Conservation (phyloP, 1,140 invertebrate genomes). For the Drosophila saltans region DNA sequence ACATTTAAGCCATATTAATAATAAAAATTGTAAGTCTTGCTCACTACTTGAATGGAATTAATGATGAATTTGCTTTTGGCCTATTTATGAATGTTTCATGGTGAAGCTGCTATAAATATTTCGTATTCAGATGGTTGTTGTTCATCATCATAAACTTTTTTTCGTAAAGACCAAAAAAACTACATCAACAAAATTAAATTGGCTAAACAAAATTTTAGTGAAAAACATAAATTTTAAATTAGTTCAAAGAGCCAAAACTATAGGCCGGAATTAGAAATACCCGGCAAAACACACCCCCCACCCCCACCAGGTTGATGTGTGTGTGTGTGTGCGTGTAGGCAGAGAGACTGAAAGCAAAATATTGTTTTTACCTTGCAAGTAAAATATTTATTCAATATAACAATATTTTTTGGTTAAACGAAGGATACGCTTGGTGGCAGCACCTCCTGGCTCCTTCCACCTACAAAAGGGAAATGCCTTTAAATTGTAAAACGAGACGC, state of each 20-base stretch:
- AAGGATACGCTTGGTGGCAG: conserved; percentile 32
- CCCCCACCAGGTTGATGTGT: conserved; percentile 36
- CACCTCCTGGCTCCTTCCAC: conserved; percentile 18
- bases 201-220: conserved; percentile 44
- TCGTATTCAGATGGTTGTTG: neutral
- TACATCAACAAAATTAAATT: conserved; percentile 53
- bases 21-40: neutral
- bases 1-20: too few species aligned
- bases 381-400: conserved; percentile 80
- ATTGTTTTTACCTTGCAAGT: conserved; percentile 80
- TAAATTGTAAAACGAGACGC: conserved; percentile 80
- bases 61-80: neutral
- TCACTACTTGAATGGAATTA: neutral
- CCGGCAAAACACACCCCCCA: neutral
- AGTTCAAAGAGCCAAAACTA: conserved; percentile 38
- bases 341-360: conserved; percentile 75
- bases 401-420: conserved; percentile 59
- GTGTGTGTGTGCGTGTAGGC: conserved; percentile 39
- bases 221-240: conserved; percentile 76
- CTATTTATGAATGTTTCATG: conserved; percentile 23
- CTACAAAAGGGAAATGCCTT: conserved; percentile 73
- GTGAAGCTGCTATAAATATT: neutral
- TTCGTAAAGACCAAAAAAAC: conserved; percentile 31
- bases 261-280: conserved; percentile 18
- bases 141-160: conserved; percentile 46